Base-by-base conservation (phyloP, 2,797 vertebrate genomes). In the Hydrolagus colliei region DNA sequence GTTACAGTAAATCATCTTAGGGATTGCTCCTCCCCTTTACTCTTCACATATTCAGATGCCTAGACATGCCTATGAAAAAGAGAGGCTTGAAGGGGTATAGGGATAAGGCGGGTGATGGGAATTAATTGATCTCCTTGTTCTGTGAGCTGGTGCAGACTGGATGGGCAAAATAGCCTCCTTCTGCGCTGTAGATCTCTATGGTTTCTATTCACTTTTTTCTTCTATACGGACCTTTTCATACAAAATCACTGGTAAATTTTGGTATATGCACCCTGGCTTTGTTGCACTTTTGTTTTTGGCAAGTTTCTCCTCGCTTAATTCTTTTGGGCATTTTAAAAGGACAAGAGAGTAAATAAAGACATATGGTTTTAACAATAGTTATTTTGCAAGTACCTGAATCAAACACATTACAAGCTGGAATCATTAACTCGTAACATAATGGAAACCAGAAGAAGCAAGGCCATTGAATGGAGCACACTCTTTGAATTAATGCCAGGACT, bases 331-430 rank as follows among this genome's bases (percentile, higher is more conserved):
- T 84, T 84, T 82, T 84, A 84, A 84, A 52, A 5, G 32, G 71
- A 84, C 79, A 84, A 35, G 78, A 84, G 68, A 84, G 79, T 71
- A 63, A 84, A 68, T 71, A 71, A 84, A 84, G 79, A 84, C 79
- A 84, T 84, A 71, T 52, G 63, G 65, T 71, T 68, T 84, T 84
- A 20, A 71, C 52, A 84, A 84, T 52, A 20, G 65, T 84, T 84
- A 84, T 68, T 82, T 84, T 84, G 65, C 32, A 84, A 84, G 79
- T 84, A 84, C 79, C 79, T 84, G 79, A 84, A 84, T 84, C 79
- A 84, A 68, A 84, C 79, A 84, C 79, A 82, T 82, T 67, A 52
- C 79, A 84, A 84, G 79, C 79, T 84, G 79, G 79, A 84, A 84
- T 84, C 79, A 84, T 84, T 84, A 84, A 84, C 79, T 84, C 67